Evolutionary conservation across 1,140 invertebrate species (phyloP).

Genomic region (Drosophila leontia): DNA sequence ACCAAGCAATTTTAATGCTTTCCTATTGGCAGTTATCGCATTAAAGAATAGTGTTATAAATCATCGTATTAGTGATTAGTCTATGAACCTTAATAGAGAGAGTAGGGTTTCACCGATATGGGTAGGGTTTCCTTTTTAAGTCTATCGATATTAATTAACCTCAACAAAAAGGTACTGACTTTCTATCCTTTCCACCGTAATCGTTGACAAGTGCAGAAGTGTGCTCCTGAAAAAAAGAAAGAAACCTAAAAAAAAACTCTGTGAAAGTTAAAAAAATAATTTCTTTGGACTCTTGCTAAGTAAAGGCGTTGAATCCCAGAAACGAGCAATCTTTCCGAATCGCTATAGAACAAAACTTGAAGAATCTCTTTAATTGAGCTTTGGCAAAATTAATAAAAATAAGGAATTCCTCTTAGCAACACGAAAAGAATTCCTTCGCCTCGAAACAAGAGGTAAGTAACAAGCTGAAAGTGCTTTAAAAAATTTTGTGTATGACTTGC

Average conservation of each 20-base stretch:
- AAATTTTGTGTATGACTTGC: neutral
- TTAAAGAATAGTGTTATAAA: too few relatives aligned
- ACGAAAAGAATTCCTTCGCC: too few relatives aligned
- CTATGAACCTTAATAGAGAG: too few relatives aligned
- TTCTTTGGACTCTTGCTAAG: neutral
- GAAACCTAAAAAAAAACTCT: neutral
- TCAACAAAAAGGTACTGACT: neutral
- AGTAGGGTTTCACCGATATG: neutral
- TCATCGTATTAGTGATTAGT: too few relatives aligned
- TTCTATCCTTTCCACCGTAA: neutral
- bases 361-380: too few relatives aligned
- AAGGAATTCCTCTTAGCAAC: neutral
- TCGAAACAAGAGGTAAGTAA: neutral
- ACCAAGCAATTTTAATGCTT: too few relatives aligned
- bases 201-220: neutral
- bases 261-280: neutral
- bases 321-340: too few relatives aligned
- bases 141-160: slow-evolving; percentile 1
- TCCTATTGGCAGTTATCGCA: too few relatives aligned
- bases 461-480: neutral
- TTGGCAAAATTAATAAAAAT: neutral
- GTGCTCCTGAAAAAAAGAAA: neutral
- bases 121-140: neutral
- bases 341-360: neutral
- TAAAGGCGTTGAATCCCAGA: neutral